Evolutionary conservation across 2,797 vertebrate species (phyloP).

Genomic region (Gallirallus australis): DNA sequence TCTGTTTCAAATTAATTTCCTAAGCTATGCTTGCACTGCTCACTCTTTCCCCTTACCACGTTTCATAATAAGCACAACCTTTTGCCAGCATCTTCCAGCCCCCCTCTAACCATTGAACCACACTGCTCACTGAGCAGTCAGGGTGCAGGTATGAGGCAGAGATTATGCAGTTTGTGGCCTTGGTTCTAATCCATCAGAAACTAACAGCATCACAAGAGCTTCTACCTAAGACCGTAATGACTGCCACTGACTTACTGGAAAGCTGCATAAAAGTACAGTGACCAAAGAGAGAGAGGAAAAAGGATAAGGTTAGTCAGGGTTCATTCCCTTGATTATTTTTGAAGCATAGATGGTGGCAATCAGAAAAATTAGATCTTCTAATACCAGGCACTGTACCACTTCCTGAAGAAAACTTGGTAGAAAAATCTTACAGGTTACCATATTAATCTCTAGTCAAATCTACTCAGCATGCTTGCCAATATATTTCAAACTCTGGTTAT

Average conservation of each 20-base stretch:
- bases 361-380: not conserved
- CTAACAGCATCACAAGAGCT: not conserved
- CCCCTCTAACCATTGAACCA: not conserved
- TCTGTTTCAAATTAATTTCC: constrained; percentile 51
- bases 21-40: not conserved
- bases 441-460: not conserved
- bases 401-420: not conserved
- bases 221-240: not conserved
- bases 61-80: not conserved
- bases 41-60: not conserved
- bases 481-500: not conserved
- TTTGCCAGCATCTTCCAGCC: not conserved
- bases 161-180: not conserved
- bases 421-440: not conserved
- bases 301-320: not conserved
- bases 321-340: not conserved
- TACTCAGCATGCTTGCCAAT: not conserved
- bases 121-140: not conserved
- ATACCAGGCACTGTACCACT: not conserved
- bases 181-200: not conserved
- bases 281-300: not conserved
- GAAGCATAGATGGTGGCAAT: not conserved
- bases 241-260: not conserved
- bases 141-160: not conserved
- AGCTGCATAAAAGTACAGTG: not conserved